Evolutionary conservation across 2,113 vertebrate genomes (phyloP).

Genomic region (Urocolius indicus): DNA sequence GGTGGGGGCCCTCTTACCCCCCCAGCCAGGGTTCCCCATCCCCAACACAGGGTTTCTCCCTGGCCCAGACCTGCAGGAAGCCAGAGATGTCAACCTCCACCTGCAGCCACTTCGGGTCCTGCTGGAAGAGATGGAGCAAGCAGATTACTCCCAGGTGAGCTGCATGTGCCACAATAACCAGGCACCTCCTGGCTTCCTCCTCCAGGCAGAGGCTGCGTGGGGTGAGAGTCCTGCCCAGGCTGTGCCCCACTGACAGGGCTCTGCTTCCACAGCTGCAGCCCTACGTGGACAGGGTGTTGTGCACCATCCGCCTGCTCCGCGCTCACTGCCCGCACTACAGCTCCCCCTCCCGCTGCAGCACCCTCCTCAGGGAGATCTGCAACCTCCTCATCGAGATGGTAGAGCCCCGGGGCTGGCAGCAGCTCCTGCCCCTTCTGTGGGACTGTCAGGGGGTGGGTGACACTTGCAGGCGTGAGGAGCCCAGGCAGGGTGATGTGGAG

Average conservation of each 20-base stretch:
- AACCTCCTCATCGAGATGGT: conserved; percentile 83
- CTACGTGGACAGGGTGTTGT: conserved; percentile 64
- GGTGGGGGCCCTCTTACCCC: accelerated
- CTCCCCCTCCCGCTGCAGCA: conserved; percentile 54
- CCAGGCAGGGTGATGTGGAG: accelerated
- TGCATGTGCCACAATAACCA: accelerated
- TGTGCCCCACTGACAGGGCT: accelerated
- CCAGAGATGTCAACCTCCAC: conserved; percentile 70
- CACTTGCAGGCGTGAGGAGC: accelerated
- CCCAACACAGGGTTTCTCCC: neutral
- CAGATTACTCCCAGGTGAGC: conserved; percentile 69
- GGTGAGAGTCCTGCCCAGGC: accelerated
- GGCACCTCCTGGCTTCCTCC: neutral
- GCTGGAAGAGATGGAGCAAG: conserved; percentile 77
- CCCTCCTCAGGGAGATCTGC: conserved; percentile 83
- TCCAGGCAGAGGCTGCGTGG: accelerated
- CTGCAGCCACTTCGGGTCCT: conserved; percentile 69
- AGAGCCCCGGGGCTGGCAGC: neutral
- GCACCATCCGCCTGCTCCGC: conserved; percentile 74
- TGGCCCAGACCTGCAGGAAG: conserved; percentile 78
- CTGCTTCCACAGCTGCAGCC: conserved; percentile 65
- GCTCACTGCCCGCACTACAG: conserved; percentile 75
- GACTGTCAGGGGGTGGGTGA: neutral
- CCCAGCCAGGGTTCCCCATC: accelerated
- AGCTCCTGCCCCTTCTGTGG: neutral